Conservation (phyloP, 2,113 vertebrate genomes). For the Rhinoptilus africanus region DNA sequence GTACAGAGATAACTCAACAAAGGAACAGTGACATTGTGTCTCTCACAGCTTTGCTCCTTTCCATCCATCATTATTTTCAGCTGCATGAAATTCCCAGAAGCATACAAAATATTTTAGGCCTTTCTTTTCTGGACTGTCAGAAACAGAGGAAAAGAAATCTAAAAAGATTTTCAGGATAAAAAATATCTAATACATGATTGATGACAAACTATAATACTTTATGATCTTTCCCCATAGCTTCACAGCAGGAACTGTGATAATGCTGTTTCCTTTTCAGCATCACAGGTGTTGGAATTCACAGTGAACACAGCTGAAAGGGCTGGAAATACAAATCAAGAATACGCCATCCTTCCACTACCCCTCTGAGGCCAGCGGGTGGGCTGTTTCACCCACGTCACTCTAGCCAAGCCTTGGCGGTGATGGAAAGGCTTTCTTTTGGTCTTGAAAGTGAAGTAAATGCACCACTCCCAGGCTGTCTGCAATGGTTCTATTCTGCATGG, state of each 20-base stretch:
- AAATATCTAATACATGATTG: neutral
- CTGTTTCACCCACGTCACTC: neutral
- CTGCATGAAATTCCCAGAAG: neutral
- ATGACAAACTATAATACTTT: neutral
- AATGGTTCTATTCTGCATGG: neutral
- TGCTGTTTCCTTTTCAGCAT: neutral
- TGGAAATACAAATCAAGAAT: neutral
- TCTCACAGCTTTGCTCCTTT: neutral
- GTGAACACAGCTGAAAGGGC: neutral
- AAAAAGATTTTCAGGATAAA: neutral
- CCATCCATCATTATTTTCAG: neutral
- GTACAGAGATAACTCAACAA: neutral
- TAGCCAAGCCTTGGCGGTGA: neutral
- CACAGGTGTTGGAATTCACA: neutral
- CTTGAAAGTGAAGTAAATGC: neutral
- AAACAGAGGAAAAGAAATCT: neutral
- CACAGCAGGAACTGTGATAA: neutral
- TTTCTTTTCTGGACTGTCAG: neutral
- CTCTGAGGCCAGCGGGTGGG: neutral
- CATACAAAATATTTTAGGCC: neutral
- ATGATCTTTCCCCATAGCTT: neutral
- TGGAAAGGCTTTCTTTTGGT: neutral
- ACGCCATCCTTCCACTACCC: neutral
- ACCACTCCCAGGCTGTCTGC: rapidly evolving
- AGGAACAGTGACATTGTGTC: neutral